These are phyloP conservation scores for Drosophila nr. medialis DNA, from an alignment of 2,888 invertebrate species.

Conservation along the genomic window DNA sequence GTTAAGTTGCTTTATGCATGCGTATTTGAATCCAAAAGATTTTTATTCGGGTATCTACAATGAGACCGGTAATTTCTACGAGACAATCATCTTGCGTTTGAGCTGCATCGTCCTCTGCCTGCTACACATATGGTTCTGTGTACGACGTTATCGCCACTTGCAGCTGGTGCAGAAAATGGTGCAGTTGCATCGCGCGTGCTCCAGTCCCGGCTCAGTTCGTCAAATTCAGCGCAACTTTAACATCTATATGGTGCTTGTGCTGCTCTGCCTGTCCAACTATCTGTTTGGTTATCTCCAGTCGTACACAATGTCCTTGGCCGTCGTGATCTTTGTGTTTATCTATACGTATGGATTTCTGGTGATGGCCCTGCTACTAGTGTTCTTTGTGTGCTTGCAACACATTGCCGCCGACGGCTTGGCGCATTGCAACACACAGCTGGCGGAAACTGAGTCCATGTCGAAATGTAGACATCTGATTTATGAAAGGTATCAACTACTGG, in stretches of 20 bases:
- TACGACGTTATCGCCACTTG: slow-evolving; percentile 48
- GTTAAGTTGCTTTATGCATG: slow-evolving; percentile 26
- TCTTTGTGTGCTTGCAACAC: slow-evolving; percentile 59
- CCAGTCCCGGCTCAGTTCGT: slow-evolving; percentile 11
- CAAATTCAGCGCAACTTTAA: slow-evolving; percentile 37
- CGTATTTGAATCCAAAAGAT: slow-evolving; percentile 19
- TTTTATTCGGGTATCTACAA: slow-evolving; percentile 45
- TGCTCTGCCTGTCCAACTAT: slow-evolving; percentile 36
- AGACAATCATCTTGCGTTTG: slow-evolving; percentile 42
- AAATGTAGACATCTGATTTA: slow-evolving; percentile 11
- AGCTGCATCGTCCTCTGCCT: slow-evolving; percentile 46
- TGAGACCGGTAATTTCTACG: slow-evolving; percentile 62
- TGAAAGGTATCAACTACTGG: slow-evolving; percentile 35
- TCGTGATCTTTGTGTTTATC: slow-evolving; percentile 28
- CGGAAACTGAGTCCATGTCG: background rate
- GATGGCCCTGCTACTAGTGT: slow-evolving; percentile 45
- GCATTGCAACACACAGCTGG: slow-evolving; percentile 38
- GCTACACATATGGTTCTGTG: slow-evolving; percentile 48
- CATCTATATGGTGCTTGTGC: slow-evolving; percentile 34
- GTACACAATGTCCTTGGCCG: background rate
- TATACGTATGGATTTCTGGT: slow-evolving; percentile 51
- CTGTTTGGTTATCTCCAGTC: slow-evolving; percentile 31
- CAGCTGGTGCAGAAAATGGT: slow-evolving; percentile 44
- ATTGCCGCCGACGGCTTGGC: slow-evolving; percentile 44
- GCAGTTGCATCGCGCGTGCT: slow-evolving; percentile 32